phyloP scores from a whole-genome alignment of 2,797 vertebrate species.

The Oreochromis mossambicus region DNA sequence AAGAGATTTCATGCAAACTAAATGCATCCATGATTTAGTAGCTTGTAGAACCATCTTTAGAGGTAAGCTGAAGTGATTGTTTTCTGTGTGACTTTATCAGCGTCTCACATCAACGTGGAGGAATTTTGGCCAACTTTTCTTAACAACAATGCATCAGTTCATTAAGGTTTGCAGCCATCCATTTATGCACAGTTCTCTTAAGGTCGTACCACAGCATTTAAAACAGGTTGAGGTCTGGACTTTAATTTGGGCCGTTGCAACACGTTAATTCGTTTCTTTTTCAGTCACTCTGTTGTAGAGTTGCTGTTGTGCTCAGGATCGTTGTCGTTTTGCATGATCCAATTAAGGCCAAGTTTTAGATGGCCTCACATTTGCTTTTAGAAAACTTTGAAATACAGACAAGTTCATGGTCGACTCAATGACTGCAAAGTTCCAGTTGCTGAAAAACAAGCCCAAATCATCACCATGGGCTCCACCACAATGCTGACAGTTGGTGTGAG shows the following conservation, averaged over 20 bases:
- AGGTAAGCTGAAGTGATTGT: neutral
- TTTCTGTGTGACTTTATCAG: neutral
- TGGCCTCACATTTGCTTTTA: neutral
- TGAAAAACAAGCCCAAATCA: neutral
- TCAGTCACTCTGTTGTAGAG: neutral
- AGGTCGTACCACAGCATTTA: neutral
- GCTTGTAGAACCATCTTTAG: neutral
- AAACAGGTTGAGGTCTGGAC: neutral
- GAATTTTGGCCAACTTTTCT: neutral
- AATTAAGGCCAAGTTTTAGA: neutral
- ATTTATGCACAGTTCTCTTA: neutral
- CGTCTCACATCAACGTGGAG: neutral
- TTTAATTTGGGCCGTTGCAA: neutral
- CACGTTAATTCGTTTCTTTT: neutral
- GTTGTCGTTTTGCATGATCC: neutral
- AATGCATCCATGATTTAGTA: too few relatives aligned
- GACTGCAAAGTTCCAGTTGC: neutral
- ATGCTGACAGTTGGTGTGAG: neutral
- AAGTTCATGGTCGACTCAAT: neutral
- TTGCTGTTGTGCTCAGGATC: rapidly evolving
- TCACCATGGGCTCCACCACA: neutral
- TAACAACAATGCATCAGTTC: neutral
- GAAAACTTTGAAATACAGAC: neutral
- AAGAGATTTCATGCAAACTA: too few relatives aligned
- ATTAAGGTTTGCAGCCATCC: neutral